A percentile compares a stretch with the other conserved stretches of the same genome.
phyloP scores from a whole-genome alignment of 2,797 vertebrate genomes.

The Melanotaenia trifasciata region DNA sequence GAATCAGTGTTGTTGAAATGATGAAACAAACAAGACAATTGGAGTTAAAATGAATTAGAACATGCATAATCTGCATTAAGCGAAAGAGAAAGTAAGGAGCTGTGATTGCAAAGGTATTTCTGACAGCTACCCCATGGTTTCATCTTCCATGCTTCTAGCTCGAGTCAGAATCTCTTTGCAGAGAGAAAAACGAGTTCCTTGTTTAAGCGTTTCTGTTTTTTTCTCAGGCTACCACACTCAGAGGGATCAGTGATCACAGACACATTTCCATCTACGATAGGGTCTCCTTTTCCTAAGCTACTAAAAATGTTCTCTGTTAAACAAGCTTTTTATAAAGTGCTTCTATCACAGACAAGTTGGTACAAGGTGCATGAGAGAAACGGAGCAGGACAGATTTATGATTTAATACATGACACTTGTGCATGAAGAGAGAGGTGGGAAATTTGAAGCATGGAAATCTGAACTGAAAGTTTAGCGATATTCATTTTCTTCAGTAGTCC shows the following conservation, averaged over 20 bases:
- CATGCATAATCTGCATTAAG: slow-evolving; percentile 2
- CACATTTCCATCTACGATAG: slow-evolving; percentile 58
- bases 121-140: slow-evolving; percentile 56
- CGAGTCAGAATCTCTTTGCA: slow-evolving; percentile 49
- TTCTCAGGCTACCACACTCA: slow-evolving; percentile 48
- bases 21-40: slow-evolving; percentile 12
- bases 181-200: slow-evolving; percentile 43
- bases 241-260: slow-evolving; percentile 60
- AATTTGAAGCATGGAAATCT: neutral
- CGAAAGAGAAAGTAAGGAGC: slow-evolving; percentile 19
- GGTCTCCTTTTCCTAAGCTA: slow-evolving; percentile 32
- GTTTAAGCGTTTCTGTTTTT: slow-evolving; percentile 48
- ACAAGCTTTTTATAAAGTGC: slow-evolving; percentile 35
- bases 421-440: neutral
- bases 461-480: neutral
- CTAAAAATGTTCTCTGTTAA: slow-evolving; percentile 43
- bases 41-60: neutral
- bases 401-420: slow-evolving; percentile 2
- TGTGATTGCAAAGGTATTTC: slow-evolving; percentile 40
- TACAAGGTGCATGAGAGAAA: neutral
- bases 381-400: neutral
- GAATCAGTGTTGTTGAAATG: slow-evolving; percentile 1
- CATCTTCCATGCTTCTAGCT: slow-evolving; percentile 44
- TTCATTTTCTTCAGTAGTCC: slow-evolving; percentile 3
- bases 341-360: slow-evolving; percentile 25